Conservation (phyloP, 2,797 vertebrate species). For the Distichodus sexfasciatus region DNA sequence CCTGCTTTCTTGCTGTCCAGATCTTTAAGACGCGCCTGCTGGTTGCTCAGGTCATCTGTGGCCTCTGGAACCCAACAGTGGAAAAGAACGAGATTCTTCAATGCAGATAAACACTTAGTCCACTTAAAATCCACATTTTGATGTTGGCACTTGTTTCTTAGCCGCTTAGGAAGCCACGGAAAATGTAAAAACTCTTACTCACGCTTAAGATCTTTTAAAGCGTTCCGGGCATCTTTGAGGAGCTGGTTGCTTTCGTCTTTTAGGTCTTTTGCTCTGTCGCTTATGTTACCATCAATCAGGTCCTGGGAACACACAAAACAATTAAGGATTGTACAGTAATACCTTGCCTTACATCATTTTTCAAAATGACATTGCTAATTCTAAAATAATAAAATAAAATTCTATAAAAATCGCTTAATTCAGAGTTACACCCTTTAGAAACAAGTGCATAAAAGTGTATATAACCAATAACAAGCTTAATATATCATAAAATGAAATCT, state of each 20-base stretch:
- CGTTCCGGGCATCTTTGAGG: constrained; percentile 64
- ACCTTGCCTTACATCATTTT: too few species aligned
- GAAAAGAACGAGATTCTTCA: background rate
- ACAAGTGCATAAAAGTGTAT: too few species aligned
- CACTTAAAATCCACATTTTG: background rate
- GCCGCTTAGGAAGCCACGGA: background rate
- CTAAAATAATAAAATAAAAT: too few species aligned
- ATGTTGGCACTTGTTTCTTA: too few species aligned
- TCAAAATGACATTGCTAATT: too few species aligned
- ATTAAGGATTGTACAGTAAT: background rate
- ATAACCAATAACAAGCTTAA: too few species aligned
- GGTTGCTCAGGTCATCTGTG: constrained; percentile 61
- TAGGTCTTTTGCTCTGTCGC: constrained; percentile 77
- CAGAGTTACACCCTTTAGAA: too few species aligned
- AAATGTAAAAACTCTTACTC: constrained; percentile 40
- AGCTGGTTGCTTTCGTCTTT: constrained; percentile 70
- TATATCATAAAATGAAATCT: too few species aligned
- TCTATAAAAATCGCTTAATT: too few species aligned
- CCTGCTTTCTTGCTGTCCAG: constrained; percentile 74
- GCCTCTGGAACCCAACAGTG: constrained; percentile 63
- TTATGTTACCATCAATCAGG: constrained; percentile 77
- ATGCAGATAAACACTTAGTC: background rate
- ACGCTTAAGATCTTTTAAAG: constrained; percentile 76
- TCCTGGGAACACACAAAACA: constrained; percentile 68
- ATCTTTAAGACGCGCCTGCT: constrained; percentile 70